Base-by-base conservation (phyloP, 2,888 invertebrate genomes). In the Agonopterix subpropinquella region DNA sequence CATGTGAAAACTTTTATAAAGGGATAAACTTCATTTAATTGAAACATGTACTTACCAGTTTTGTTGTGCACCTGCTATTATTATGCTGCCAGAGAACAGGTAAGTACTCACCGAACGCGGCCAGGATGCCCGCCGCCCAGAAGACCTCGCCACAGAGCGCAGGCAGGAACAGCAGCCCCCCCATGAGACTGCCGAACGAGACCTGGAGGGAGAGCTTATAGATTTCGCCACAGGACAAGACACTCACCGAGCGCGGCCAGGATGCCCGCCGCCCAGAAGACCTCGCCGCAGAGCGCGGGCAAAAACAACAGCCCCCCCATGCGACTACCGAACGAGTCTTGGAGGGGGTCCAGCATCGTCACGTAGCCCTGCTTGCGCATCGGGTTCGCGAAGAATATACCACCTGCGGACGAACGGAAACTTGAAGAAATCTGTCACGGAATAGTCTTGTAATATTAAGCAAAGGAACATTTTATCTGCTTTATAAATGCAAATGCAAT, bases 231-330 rank as follows among this genome's bases (percentile, higher is more conserved):
- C n/a, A n/a, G n/a, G n/a, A n/a, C n/a, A n/a, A n/a, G n/a, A n/a
- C 2, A 70, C 88, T 85, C 64, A 95, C 95, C 98, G 42, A 99
- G 89, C 5, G 99, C 99, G 0, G 98, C 97, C 48, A 99, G 89
- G 64, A 99, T 98, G 48, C 98, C 98, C 0, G 98, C 99, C 0
- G 98, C 98, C 99, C 99, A 99, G 89, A 99, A 99, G 4, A 98
- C 97, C 87, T 99, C 99, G 7, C 99, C 99, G 67, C 98, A 96
- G 2, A 99, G 92, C 0, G 99, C 98, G 2, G 99, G 99, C 64
- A 99, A 89, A 83, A 98, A 99, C 59, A 99, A 91, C 56, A 99
- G 89, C 1, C 98, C 98, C 18, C 99, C 99, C 97, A 99, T 98
- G 58, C 98, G 92, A 80, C 97, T 96, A 15, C 99, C 99, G 79